Conservation (phyloP, 2,797 vertebrate species). For the Carcharodon carcharias region DNA sequence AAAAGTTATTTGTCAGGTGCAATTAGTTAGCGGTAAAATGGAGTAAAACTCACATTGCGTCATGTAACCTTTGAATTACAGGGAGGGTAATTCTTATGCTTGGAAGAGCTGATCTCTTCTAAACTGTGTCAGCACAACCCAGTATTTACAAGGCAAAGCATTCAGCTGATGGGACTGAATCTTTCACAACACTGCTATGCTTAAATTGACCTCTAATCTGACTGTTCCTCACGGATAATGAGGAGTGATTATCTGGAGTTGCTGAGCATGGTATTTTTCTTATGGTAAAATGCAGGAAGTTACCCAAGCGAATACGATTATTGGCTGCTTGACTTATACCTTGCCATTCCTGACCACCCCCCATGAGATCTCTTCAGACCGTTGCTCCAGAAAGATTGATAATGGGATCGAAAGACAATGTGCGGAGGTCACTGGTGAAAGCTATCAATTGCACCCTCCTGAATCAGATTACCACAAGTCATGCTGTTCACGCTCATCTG, state of each 20-base stretch:
- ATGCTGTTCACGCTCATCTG: not conserved
- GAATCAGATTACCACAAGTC: not conserved
- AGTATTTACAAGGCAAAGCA: not conserved
- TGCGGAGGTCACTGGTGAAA: not conserved
- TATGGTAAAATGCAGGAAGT: not conserved
- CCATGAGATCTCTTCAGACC: not conserved
- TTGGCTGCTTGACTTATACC: not conserved
- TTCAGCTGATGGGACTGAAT: not conserved
- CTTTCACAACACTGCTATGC: not conserved
- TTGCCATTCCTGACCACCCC: not conserved
- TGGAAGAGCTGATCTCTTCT: not conserved
- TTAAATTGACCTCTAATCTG: not conserved
- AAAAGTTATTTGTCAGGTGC: not conserved
- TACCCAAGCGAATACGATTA: not conserved
- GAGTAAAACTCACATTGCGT: not conserved
- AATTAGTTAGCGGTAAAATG: not conserved
- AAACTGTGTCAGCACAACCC: not conserved
- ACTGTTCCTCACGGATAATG: not conserved
- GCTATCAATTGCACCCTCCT: not conserved
- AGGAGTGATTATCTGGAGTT: not conserved
- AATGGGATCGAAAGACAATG: not conserved
- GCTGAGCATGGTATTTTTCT: not conserved
- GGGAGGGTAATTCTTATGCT: not conserved
- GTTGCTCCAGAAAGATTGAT: not conserved
- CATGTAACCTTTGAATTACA: not conserved